phyloP scores from a whole-genome alignment of 2,797 vertebrate genomes.

The Mormyrus hasselquistii region DNA sequence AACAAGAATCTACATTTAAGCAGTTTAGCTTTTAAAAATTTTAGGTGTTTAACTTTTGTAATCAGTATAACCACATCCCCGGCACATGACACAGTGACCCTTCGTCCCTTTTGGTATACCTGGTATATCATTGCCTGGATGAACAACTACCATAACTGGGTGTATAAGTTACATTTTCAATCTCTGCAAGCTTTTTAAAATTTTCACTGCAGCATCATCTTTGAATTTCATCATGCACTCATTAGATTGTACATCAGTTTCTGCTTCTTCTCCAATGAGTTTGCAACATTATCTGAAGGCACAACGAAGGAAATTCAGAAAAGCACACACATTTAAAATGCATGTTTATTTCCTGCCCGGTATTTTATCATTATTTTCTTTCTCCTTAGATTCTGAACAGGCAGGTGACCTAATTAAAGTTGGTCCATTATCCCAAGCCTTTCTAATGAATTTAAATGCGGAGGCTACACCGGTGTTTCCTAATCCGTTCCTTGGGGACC shows the following conservation, averaged over 20 bases:
- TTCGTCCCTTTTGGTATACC: background rate
- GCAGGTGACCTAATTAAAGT: slow-evolving; percentile 28
- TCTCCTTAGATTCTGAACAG: slow-evolving; percentile 35
- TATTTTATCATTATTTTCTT: slow-evolving; percentile 29
- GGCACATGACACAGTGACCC: background rate
- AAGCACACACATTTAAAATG: slow-evolving; percentile 18
- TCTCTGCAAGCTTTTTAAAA: background rate
- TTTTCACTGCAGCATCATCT: background rate
- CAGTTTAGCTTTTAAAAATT: background rate
- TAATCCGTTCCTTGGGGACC: background rate
- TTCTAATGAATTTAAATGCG: slow-evolving; percentile 58
- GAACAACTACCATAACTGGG: background rate
- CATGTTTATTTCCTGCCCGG: slow-evolving; percentile 35
- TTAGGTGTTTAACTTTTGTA: background rate
- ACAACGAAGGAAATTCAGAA: background rate
- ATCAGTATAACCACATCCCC: background rate
- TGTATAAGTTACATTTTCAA: background rate
- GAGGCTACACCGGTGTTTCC: slow-evolving; percentile 43
- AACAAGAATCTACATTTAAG: background rate
- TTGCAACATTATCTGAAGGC: background rate
- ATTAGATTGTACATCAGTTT: background rate
- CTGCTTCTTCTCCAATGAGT: background rate
- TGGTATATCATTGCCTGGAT: background rate
- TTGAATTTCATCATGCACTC: background rate
- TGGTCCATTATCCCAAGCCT: slow-evolving; percentile 32